Percentiles rank a stretch among this genome's conserved stretches.
Conservation (phyloP, 2,113 vertebrate species). For the Pseudopipra pipra region DNA sequence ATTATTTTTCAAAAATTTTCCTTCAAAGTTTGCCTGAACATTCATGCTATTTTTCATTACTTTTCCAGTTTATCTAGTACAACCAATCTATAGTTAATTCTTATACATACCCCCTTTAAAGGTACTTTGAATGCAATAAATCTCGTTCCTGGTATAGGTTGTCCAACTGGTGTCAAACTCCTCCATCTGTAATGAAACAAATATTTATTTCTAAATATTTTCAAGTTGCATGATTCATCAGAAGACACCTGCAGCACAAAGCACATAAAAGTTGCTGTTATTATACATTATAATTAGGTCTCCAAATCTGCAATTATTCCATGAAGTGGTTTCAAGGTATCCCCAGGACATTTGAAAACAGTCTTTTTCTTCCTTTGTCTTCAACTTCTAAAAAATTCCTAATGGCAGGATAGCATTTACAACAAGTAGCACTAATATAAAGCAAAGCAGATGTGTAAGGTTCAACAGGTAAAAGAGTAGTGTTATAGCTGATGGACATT, state of each 20-base stretch:
- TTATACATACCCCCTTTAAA: constrained; percentile 74
- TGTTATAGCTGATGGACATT: neutral
- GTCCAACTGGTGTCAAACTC: constrained; percentile 69
- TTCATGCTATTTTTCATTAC: neutral
- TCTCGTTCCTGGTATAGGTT: constrained; percentile 69
- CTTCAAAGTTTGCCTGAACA: neutral
- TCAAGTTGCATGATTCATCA: neutral
- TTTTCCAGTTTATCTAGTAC: neutral
- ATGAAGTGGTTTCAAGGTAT: neutral
- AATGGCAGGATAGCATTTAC: neutral
- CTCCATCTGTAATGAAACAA: constrained; percentile 69
- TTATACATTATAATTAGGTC: neutral
- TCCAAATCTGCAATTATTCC: neutral
- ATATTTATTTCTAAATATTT: neutral
- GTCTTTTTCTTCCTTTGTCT: neutral
- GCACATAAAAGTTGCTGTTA: neutral
- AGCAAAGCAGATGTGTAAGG: neutral
- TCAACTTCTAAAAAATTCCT: neutral
- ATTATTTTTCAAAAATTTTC: neutral
- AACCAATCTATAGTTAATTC: neutral
- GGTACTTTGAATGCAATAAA: constrained; percentile 78
- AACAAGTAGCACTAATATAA: neutral
- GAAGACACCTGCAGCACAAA: neutral
- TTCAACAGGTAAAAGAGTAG: neutral
- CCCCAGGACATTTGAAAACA: neutral